Evolutionary conservation across 2,797 vertebrate species (phyloP), one percentile per base, ranked within the genome.

Genomic region (Molossus alvarezi): DNA sequence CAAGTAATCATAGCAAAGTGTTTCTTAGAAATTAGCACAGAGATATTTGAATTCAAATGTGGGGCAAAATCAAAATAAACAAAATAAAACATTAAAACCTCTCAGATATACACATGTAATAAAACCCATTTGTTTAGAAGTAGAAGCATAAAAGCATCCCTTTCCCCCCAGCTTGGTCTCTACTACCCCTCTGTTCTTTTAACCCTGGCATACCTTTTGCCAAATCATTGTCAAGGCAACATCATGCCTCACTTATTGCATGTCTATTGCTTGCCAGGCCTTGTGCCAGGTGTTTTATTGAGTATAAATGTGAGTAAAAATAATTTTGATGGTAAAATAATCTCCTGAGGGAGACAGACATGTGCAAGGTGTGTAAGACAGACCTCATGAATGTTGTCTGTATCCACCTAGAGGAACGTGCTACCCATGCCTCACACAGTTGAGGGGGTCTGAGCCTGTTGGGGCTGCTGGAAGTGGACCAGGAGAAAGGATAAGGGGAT

Each of bases 1-100:
- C 76, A 96, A 69, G 51, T 85, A 92, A 96, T 93, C 94, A 82
- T 55, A 86, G 75, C 79, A 57, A 96, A 96, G 37, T n/a, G 25
- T 76, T 79, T 57, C n/a, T 93, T 75, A 93, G 88, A 92, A 88
- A n/a, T 88, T 60, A 88, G 57, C 65, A 90, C 58, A 88, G 53
- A 53, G 20, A 65, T 79, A 60, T 88, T 81, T 69, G 55, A 96
- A 88, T 86, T 95, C 77, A 95, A 80, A 12, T 62, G 5, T 64
- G 41, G 62, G 58, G 20, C 7, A 93, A 84, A 86, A 89, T 93
- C 41, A 87, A 73, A 58, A 45, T 33, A 91, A 96, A 69, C 51
- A 87, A 73, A 88, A 65, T 14, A 69, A 83, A 64, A 76, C 20
- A 45, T 75, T 72, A 27, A 71, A 88, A 55, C 4, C 58, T 80